Base-by-base conservation (phyloP, 2,888 invertebrate genomes). In the Pantelozetes paolii region DNA sequence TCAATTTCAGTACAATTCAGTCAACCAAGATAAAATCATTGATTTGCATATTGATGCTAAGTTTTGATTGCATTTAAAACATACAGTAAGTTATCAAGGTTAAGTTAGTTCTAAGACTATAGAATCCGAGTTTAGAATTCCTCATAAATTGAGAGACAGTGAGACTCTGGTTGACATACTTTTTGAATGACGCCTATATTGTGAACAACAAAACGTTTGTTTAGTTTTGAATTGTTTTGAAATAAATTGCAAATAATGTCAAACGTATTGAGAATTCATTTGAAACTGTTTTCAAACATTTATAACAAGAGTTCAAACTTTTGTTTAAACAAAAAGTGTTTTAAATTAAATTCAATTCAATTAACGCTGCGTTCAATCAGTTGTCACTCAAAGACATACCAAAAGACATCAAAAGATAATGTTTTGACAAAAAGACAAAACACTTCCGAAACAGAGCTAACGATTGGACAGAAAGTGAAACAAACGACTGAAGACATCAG, bases 401-500 rank as follows among this genome's bases (percentile, higher is more conserved):
- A 8, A 30, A 59, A 30, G 30, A 15, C 30, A 2, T 6, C 15
- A 8, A 64, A n/a, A 64, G 36, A 2, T 64, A n/a, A 20, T 2
- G n/a, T 8, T 30, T 64, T 64, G 30, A n/a, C 13, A 36, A 6
- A 64, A 30, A 36, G 20, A 5, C 64, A 9, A 36, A 64, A 32
- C n/a, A 40, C 18, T 64, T 40, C 36, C 9, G 26, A 64, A 36
- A 30, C 36, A 67, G 30, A 67, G 32, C 57, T 71, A 5, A 71
- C 71, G 0, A 57, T 71, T 30, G 71, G 71, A 0, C 18, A 50
- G 26, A 71, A 71, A 86, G 91, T 93, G 1, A 94, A 92, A 82
- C 92, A 94, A 84, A 91, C 91, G 20, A 91, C 93, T 1, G 93
- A 94, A 83, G 94, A 94, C 77, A 89, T 87, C 2, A 90, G 90